phyloP scores from a whole-genome alignment of 2,113 vertebrate genomes.

The Progne subis region DNA sequence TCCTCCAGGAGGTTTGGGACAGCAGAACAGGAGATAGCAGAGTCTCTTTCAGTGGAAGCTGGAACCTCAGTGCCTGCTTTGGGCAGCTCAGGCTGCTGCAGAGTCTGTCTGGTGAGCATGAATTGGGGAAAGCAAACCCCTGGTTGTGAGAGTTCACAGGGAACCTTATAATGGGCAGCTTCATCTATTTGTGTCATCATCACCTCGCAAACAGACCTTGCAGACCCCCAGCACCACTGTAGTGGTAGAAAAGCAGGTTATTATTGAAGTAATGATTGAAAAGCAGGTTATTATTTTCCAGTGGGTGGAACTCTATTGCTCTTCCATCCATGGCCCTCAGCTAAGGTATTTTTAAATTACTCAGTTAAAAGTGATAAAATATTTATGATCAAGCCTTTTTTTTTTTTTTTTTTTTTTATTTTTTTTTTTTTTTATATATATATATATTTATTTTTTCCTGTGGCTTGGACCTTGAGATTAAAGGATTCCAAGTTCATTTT shows the following conservation, averaged over 20 bases:
- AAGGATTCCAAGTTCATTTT: not conserved
- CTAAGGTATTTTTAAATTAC: slow-evolving; percentile 12
- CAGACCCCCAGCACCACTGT: not conserved
- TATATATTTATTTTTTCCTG: too few species aligned
- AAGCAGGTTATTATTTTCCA: not conserved
- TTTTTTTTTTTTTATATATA: too few species aligned
- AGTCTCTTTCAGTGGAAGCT: not conserved
- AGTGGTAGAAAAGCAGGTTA: not conserved
- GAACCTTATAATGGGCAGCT: not conserved
- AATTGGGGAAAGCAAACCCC: not conserved
- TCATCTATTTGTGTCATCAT: not conserved
- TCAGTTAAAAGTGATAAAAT: not conserved
- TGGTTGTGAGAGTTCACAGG: not conserved
- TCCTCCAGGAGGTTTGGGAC: not conserved
- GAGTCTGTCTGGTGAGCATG: not conserved
- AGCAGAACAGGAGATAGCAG: not conserved
- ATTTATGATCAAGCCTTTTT: not conserved
- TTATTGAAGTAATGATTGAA: not conserved
- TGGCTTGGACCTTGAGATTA: not conserved
- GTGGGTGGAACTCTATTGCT: not conserved
- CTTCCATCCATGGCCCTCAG: not conserved
- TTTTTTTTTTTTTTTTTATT: not conserved
- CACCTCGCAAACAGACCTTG: not conserved
- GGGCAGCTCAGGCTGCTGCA: not conserved
- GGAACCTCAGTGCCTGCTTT: not conserved